A percentile compares a stretch with the other conserved stretches of the same genome.
Evolutionary conservation across 2,797 vertebrate genomes (phyloP).

Genomic region (Dipus sagitta): DNA sequence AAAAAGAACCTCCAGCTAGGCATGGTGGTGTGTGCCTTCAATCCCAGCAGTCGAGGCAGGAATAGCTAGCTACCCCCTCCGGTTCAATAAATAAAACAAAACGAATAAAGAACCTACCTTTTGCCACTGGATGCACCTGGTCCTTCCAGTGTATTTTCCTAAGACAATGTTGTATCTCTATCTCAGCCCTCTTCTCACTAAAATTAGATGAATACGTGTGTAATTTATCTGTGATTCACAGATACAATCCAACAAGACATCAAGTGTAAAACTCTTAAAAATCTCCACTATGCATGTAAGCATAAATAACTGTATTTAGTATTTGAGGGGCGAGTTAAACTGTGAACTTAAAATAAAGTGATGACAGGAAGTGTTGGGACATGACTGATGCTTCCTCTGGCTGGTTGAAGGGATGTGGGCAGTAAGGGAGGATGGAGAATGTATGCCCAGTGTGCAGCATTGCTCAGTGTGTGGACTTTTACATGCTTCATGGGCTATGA

Average conservation of each 20-base stretch:
- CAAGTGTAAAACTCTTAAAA: constrained; percentile 50
- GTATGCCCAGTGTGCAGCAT: not conserved
- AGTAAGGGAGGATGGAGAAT: not conserved
- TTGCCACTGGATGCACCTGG: not conserved
- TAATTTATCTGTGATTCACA: not conserved
- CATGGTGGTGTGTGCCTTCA: not conserved
- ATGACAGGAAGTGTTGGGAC: not conserved
- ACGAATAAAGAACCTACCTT: not conserved
- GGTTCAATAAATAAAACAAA: not conserved
- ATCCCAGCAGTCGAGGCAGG: not conserved
- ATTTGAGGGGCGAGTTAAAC: constrained; percentile 44
- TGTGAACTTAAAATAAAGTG: not conserved
- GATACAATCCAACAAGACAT: not conserved
- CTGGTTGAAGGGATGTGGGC: not conserved
- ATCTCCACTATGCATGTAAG: constrained; percentile 37
- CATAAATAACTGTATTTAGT: constrained; percentile 38
- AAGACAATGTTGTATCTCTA: not conserved
- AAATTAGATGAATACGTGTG: not conserved
- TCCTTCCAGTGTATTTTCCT: not conserved
- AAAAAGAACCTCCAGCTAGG: not conserved
- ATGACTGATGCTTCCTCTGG: not conserved
- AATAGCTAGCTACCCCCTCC: not conserved
- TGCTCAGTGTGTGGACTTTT: not conserved
- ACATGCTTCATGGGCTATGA: not conserved
- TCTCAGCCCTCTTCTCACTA: not conserved